Evolutionary conservation across 2,113 vertebrate species (phyloP).

Genomic region (Galeopterus variegatus): DNA sequence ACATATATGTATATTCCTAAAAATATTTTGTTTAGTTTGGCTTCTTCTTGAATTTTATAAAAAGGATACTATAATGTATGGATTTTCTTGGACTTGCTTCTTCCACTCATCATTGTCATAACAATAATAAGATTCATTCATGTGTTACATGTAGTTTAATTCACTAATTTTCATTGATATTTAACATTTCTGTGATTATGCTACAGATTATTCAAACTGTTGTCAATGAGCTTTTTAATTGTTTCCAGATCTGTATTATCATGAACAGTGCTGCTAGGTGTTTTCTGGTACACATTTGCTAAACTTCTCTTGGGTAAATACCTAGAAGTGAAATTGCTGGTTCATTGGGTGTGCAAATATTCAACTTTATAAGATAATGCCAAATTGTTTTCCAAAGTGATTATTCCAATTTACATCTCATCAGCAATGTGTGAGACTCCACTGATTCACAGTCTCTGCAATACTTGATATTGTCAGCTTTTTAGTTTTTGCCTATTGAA

Average conservation of each 20-base stretch:
- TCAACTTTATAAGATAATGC: slow-evolving; percentile 28
- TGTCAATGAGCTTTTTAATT: not conserved
- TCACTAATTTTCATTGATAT: slow-evolving; percentile 58
- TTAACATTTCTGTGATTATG: slow-evolving; percentile 52
- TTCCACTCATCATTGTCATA: not conserved
- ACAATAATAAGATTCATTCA: slow-evolving; percentile 15
- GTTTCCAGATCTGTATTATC: slow-evolving; percentile 43
- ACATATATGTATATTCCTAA: not conserved
- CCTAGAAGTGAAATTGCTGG: slow-evolving; percentile 20
- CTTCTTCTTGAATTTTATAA: slow-evolving; percentile 51
- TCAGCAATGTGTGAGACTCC: not conserved
- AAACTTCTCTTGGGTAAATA: slow-evolving; percentile 44
- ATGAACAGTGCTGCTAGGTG: not conserved
- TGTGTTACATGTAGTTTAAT: not conserved
- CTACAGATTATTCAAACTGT: not conserved
- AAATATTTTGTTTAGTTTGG: slow-evolving; percentile 31
- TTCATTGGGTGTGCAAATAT: slow-evolving; percentile 36
- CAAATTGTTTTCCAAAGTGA: slow-evolving; percentile 57
- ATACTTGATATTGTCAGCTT: not conserved
- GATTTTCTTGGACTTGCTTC: not conserved
- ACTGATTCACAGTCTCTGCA: not conserved
- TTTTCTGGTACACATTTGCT: slow-evolving; percentile 46
- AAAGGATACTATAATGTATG: not conserved
- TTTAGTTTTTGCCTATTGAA: not conserved
- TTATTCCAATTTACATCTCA: not conserved